These are phyloP conservation scores for Cossypha dichroa DNA, from an alignment of 2,797 vertebrate species.

Conservation along the genomic window DNA sequence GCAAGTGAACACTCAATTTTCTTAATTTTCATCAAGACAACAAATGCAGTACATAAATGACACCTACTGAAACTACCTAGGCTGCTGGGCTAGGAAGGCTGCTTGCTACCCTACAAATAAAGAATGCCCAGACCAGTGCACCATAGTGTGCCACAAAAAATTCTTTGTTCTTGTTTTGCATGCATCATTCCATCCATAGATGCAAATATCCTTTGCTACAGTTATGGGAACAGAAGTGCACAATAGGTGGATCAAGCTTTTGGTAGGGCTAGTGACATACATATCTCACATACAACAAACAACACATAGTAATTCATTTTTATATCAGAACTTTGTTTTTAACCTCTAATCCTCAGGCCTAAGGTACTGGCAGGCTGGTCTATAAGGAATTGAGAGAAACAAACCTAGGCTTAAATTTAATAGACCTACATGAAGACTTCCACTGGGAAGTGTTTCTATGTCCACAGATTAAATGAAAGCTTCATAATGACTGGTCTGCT, in stretches of 20 bases:
- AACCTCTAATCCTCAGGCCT: not conserved
- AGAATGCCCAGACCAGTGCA: not conserved
- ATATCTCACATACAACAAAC: not conserved
- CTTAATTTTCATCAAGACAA: not conserved
- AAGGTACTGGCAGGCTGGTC: not conserved
- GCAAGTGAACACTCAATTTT: not conserved
- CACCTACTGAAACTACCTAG: not conserved
- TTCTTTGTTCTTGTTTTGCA: not conserved
- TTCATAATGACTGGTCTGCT: not conserved
- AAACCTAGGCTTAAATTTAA: not conserved
- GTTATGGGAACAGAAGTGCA: not conserved
- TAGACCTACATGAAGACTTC: not conserved
- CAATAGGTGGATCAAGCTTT: not conserved
- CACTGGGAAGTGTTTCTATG: not conserved
- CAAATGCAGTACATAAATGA: not conserved
- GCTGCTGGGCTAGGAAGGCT: not conserved
- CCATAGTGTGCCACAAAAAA: not conserved
- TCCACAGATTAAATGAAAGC: not conserved
- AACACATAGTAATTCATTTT: not conserved
- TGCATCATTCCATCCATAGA: not conserved
- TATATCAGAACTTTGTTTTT: not conserved
- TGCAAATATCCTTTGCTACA: not conserved
- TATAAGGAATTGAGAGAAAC: not conserved
- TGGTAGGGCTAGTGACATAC: not conserved
- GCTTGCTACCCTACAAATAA: not conserved